Evolutionary conservation across 2,113 vertebrate genomes (phyloP).

Genomic region (Crypturellus undulatus): DNA sequence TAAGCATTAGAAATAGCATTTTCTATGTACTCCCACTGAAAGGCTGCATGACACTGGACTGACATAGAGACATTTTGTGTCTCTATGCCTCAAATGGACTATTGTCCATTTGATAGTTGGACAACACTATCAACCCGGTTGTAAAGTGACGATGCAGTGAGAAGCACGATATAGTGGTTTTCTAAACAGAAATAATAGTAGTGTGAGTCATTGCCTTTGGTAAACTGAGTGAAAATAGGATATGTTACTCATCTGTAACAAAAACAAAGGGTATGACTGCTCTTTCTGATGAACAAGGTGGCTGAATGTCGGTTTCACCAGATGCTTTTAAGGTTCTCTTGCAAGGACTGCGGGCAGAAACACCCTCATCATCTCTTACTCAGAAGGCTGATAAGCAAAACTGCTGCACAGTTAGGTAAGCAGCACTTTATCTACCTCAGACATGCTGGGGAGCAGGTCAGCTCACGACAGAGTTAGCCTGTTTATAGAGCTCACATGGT

Average conservation of each 20-base stretch:
- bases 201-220: not conserved
- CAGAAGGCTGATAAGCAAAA: not conserved
- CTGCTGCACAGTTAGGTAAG: not conserved
- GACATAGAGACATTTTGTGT: not conserved
- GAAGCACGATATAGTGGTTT: not conserved
- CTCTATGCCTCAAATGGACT: accelerated
- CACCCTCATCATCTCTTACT: not conserved
- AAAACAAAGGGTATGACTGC: not conserved
- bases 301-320: not conserved
- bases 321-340: not conserved
- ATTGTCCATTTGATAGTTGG: no score
- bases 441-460: not conserved
- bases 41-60: not conserved
- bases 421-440: not conserved
- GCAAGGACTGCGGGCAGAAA: not conserved
- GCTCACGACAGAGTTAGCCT: not conserved
- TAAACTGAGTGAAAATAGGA: not conserved
- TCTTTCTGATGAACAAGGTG: not conserved
- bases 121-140: not conserved
- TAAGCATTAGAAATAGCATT: not conserved
- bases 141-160: not conserved
- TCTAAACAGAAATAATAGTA: not conserved
- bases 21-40: not conserved
- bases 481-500: not conserved
- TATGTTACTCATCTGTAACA: not conserved